These are phyloP conservation scores for Antrozous pallidus DNA, from an alignment of 2,797 vertebrate species.

Conservation along the genomic window DNA sequence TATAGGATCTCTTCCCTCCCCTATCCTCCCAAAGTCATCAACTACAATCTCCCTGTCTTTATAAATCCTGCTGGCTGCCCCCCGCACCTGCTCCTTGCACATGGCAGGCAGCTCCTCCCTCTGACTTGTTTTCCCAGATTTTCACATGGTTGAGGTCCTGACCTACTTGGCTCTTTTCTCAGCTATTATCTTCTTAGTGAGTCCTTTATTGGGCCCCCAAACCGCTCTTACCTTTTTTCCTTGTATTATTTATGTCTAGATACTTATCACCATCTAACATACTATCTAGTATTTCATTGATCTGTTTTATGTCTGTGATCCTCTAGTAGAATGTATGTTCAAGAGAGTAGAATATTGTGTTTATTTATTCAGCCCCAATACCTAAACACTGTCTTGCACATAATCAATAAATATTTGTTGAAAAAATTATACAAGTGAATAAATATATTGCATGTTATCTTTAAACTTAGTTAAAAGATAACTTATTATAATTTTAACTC, in stretches of 20 bases:
- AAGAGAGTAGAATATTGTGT: neutral
- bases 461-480: neutral
- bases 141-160: neutral
- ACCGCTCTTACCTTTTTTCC: neutral
- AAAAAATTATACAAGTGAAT: neutral
- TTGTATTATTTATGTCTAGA: neutral
- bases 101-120: neutral
- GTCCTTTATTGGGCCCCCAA: neutral
- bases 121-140: neutral
- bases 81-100: neutral
- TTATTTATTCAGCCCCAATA: neutral
- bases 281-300: neutral
- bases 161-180: neutral
- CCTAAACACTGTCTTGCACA: neutral
- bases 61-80: rapidly evolving
- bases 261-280: neutral
- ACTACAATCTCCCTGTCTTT: neutral
- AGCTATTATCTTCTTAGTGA: neutral
- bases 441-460: neutral
- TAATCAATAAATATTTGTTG: neutral
- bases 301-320: neutral
- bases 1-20: no score
- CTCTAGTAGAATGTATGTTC: neutral
- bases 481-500: neutral
- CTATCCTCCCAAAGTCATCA: no score